Percentiles rank a stretch among this genome's conserved stretches.
phyloP scores from a whole-genome alignment of 2,113 vertebrate genomes.

The Macrotus californicus region DNA sequence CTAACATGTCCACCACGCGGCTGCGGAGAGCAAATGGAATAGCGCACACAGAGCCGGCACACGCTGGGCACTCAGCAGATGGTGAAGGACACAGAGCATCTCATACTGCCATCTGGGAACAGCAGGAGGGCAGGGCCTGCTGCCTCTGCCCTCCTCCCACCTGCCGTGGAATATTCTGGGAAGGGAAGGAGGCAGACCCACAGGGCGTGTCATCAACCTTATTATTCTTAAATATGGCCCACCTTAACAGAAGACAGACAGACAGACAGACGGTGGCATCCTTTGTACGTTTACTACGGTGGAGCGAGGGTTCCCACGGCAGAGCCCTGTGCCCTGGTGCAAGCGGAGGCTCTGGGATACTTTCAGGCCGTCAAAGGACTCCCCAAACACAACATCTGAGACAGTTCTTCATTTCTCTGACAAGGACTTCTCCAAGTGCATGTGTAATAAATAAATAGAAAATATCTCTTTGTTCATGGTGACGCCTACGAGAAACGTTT shows the following conservation, averaged over 20 bases:
- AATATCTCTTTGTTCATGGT: slow-evolving; percentile 91
- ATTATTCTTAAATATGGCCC: not conserved
- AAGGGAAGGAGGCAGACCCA: not conserved
- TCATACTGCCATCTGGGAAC: not conserved
- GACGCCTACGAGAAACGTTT: slow-evolving; percentile 85
- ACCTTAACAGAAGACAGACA: not conserved
- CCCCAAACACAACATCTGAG: slow-evolving; percentile 43
- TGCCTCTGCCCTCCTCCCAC: too few relatives aligned
- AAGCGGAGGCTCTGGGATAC: slow-evolving; percentile 49
- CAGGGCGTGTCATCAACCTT: rapidly evolving
- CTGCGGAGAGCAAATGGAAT: too few relatives aligned
- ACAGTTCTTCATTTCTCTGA: slow-evolving; percentile 72
- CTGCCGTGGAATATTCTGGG: not conserved
- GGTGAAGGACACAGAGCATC: too few relatives aligned
- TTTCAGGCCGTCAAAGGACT: not conserved
- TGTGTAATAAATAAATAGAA: slow-evolving; percentile 99
- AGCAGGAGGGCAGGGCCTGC: too few relatives aligned
- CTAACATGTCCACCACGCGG: too few relatives aligned
- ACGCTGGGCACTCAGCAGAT: too few relatives aligned
- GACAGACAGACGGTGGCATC: slow-evolving; percentile 48
- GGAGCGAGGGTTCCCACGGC: slow-evolving; percentile 62
- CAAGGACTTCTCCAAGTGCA: slow-evolving; percentile 78
- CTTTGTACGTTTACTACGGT: slow-evolving; percentile 76
- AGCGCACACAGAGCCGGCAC: too few relatives aligned
- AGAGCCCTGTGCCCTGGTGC: slow-evolving; percentile 64